phyloP scores from a whole-genome alignment of 2,888 invertebrate species.

The Euplexia lucipara region DNA sequence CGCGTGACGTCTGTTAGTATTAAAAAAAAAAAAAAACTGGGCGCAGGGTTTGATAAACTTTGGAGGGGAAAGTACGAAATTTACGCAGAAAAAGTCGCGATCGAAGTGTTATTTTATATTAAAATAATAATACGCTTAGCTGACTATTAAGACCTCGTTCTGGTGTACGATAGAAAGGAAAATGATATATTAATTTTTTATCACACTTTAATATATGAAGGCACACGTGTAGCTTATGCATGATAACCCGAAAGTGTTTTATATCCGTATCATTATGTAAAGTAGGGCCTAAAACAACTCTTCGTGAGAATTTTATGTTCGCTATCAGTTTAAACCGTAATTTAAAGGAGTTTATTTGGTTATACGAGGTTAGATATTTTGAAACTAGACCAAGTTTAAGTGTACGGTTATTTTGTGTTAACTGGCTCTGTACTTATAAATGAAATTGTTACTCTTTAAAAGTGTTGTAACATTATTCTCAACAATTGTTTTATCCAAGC shows the following conservation, averaged over 20 bases:
- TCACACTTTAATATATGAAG: slow-evolving; percentile 65
- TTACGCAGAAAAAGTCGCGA: no score
- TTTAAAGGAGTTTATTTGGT: slow-evolving; percentile 57
- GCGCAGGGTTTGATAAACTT: no score
- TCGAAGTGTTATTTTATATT: no score
- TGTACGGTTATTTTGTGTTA: not conserved
- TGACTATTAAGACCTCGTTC: slow-evolving; percentile 9
- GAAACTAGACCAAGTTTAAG: slow-evolving; percentile 14
- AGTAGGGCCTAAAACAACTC: slow-evolving; percentile 85
- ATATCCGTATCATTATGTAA: slow-evolving; percentile 83
- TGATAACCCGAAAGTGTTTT: slow-evolving; percentile 68
- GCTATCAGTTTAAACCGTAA: slow-evolving; percentile 79
- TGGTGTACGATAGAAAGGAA: slow-evolving; percentile 16
- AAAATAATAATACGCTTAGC: no score
- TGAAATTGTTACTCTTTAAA: not conserved
- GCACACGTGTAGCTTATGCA: slow-evolving; percentile 58
- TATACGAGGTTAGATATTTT: slow-evolving; percentile 32
- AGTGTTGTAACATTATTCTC: no score
- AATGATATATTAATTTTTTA: slow-evolving; percentile 42
- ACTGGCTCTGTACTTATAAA: not conserved
- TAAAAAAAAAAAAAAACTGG: no score
- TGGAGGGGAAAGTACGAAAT: no score
- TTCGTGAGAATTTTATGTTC: slow-evolving; percentile 76
- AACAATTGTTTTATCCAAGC: no score
- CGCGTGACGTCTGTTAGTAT: no score